Conservation (phyloP, 2,888 invertebrate species). For the Eupithecia pulchellata region DNA sequence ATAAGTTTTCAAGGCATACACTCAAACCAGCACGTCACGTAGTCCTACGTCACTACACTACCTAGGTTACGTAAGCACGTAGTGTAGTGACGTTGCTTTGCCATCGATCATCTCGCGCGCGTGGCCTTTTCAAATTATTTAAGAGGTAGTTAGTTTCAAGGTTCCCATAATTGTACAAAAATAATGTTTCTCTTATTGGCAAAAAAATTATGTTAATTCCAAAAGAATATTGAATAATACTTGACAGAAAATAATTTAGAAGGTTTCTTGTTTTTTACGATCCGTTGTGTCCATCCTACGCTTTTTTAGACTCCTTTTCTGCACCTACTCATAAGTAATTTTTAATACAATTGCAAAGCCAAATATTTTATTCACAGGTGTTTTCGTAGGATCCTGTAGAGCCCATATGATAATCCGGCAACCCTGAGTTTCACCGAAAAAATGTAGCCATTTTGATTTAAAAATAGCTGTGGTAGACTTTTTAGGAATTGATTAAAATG, state of each 20-base stretch:
- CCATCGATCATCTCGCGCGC: constrained; percentile 76
- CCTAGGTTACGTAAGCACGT: too few species aligned
- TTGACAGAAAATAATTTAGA: neutral
- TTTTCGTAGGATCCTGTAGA: neutral
- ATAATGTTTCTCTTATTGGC: neutral
- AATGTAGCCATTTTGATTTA: constrained; percentile 17
- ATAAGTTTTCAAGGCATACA: neutral
- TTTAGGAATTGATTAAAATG: constrained; percentile 22
- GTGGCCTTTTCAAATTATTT: constrained; percentile 81
- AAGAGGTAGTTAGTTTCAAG: constrained; percentile 36
- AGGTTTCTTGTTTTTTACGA: neutral
- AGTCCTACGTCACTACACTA: too few species aligned
- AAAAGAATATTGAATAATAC: too few species aligned
- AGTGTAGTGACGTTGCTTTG: constrained; percentile 56
- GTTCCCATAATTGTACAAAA: neutral
- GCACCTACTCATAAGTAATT: neutral
- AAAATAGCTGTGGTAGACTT: constrained; percentile 23
- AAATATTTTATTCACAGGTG: neutral
- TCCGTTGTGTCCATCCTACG: too few species aligned
- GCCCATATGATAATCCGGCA: neutral
- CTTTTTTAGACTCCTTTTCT: neutral
- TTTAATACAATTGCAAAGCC: neutral
- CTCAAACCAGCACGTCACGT: neutral
- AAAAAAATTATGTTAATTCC: too few species aligned
- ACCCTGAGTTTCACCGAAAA: constrained; percentile 24